A percentile compares a stretch with the other conserved stretches of the same genome.
Evolutionary conservation across 2,888 invertebrate species (phyloP).

Genomic region (Hydrotaea cyrtoneurina): DNA sequence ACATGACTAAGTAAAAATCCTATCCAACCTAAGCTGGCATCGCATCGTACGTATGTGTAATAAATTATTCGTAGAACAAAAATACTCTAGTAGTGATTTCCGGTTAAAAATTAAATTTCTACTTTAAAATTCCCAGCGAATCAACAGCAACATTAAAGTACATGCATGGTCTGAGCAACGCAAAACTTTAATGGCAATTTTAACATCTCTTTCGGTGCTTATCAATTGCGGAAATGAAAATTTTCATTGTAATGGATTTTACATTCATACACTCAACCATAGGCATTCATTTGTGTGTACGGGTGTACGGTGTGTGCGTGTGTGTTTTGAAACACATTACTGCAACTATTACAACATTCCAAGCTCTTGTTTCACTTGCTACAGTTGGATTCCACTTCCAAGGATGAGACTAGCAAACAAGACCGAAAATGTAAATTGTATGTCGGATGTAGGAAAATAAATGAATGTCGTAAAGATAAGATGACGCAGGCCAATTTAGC

Average conservation of each 20-base stretch:
- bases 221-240: conserved; percentile 53
- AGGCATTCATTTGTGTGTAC: not conserved
- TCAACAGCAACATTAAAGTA: too few species aligned
- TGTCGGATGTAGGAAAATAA: conserved; percentile 27
- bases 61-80: too few species aligned
- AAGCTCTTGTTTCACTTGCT: not conserved
- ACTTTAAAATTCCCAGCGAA: too few species aligned
- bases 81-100: too few species aligned
- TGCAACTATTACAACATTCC: conserved; percentile 37
- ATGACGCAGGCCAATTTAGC: conserved; percentile 64
- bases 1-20: too few species aligned
- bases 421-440: conserved; percentile 18
- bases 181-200: conserved; percentile 45
- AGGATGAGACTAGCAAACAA: not conserved
- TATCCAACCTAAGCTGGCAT: too few species aligned
- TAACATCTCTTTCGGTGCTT: conserved; percentile 35
- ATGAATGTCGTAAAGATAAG: conserved; percentile 58
- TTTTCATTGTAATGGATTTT: conserved; percentile 49
- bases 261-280: not conserved
- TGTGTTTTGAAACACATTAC: conserved; percentile 15
- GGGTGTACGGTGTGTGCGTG: too few species aligned
- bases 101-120: too few species aligned
- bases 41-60: too few species aligned
- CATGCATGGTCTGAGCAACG: too few species aligned
- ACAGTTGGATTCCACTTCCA: too few species aligned